Evolutionary conservation across 2,113 vertebrate species (phyloP), one percentile per base, ranked within the genome.

Genomic region (Bambusicola thoracicus): DNA sequence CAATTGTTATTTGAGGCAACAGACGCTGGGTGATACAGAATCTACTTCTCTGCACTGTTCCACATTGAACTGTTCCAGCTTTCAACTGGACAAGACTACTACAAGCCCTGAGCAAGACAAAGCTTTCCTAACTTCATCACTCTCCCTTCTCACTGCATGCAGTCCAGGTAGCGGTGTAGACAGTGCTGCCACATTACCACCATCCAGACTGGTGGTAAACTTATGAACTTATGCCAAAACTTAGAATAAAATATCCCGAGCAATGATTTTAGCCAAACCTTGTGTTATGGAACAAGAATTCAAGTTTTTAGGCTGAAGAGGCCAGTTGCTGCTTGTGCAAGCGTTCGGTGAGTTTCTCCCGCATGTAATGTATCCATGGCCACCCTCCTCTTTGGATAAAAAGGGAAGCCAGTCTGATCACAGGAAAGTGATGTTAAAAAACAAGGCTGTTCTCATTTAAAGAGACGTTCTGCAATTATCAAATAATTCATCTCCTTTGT

Each of bases 1-100:
- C 80, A 80, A 44, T 5, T 18, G n/a, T 40, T 34, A 38, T 27
- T 38, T 12, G 24, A 69, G 25, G 53, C 27, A 48, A 51, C 29
- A 65, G 16, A 18, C 32, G 10, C 20, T 38, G 58, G 38, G 19
- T 1, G 2, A 51, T 3, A 20, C 5, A 67, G 15, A 76, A 76
- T 0, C 0, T 2, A 24, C 2, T 62, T 30, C 84, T 27, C 55
- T 2, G 30, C 0, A 1, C 38, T 51, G 40, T 2, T 72, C 63
- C 75, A 76, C 11, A 36, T 17, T 44, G 29, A 38, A 53, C 6
- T 2, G 1, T n/a, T 67, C 20, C 58, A 83, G 36, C 36, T 34
- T 63, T 29, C 11, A 29, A 12, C 36, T 67, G 49, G 80, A 75
- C 27, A 58, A 7, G 22, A 79, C 67, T 29, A 77, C 44, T 46